A percentile compares a stretch with the other conserved stretches of the same genome.
These are phyloP conservation scores for Diprion similis DNA, from an alignment of 1,140 invertebrate species.

Conservation along the genomic window DNA sequence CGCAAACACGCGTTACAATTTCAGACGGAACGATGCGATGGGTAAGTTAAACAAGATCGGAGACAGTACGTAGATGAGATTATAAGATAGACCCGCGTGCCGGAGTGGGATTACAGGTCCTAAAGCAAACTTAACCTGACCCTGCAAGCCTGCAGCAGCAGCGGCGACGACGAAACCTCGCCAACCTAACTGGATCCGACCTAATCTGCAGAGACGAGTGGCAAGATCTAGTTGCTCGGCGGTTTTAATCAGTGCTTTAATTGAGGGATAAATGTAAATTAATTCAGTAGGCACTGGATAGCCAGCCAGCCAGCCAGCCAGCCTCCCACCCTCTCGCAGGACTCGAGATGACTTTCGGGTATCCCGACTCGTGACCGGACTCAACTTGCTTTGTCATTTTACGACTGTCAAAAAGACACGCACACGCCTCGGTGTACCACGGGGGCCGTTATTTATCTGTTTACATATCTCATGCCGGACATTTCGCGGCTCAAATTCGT, in stretches of 20 bases:
- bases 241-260: constrained; percentile 1
- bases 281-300: background rate
- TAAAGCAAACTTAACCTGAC: background rate
- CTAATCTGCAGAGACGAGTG: background rate
- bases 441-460: too few species aligned
- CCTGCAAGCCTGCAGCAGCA: background rate
- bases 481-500: too few species aligned
- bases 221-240: background rate
- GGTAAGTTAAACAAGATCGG: too few species aligned
- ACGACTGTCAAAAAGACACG: background rate
- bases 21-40: too few species aligned
- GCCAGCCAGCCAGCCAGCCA: too few species aligned
- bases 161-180: background rate
- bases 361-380: background rate
- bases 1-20: too few species aligned
- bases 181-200: too few species aligned
- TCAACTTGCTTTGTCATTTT: background rate
- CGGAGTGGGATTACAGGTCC: background rate
- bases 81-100: background rate
- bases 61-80: background rate
- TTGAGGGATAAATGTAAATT: constrained; percentile 3
- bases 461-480: too few species aligned
- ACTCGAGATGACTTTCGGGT: background rate
- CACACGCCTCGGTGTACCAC: too few species aligned
- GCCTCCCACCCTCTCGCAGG: too few species aligned